These are phyloP conservation scores for Peromyscus nudipes DNA, from an alignment of 2,797 vertebrate genomes.

Conservation along the genomic window DNA sequence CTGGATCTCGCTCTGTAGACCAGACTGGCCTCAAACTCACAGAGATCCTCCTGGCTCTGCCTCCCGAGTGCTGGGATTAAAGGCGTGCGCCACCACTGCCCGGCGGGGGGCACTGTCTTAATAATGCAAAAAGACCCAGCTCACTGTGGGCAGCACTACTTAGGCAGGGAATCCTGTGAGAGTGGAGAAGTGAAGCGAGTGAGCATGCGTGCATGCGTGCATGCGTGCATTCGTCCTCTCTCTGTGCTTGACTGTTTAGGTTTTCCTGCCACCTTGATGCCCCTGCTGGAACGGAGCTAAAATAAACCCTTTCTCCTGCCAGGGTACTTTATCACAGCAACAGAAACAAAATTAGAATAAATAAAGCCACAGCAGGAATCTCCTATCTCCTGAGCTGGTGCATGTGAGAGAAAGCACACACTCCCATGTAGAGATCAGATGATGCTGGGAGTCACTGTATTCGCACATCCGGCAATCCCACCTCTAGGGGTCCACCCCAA, in stretches of 20 bases:
- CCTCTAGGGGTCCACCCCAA: background rate
- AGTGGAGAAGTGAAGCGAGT: background rate
- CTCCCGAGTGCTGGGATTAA: too few relatives aligned
- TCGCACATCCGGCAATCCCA: too few relatives aligned
- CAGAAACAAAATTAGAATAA: background rate
- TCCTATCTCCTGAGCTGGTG: background rate
- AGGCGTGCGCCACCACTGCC: too few relatives aligned
- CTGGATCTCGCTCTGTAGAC: too few relatives aligned
- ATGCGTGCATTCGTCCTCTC: background rate
- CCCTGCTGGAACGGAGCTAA: background rate
- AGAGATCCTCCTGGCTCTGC: too few relatives aligned
- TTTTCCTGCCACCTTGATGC: background rate
- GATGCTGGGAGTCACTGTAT: background rate
- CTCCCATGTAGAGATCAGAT: background rate
- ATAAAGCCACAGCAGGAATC: background rate
- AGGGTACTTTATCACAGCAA: background rate
- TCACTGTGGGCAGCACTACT: background rate
- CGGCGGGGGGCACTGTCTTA: background rate
- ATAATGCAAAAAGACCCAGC: too few relatives aligned
- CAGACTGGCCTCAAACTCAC: too few relatives aligned
- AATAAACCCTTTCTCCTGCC: background rate
- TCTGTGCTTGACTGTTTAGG: background rate
- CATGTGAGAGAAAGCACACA: background rate
- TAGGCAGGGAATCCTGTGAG: background rate
- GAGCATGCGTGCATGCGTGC: fast-evolving